These are phyloP conservation scores for Drosophila anomelani DNA, from an alignment of 2,888 invertebrate genomes.

Conservation along the genomic window DNA sequence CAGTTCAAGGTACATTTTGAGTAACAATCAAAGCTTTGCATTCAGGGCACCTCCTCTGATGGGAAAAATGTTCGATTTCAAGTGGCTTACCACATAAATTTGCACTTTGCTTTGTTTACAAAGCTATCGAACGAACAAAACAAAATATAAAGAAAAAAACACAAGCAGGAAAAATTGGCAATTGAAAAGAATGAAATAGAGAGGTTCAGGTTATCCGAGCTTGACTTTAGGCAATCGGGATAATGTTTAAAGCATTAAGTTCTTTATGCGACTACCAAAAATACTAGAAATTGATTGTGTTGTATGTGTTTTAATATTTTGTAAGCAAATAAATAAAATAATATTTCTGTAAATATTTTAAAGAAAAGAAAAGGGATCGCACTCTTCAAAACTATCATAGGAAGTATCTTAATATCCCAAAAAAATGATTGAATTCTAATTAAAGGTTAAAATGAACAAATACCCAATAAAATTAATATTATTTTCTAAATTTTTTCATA, in stretches of 20 bases:
- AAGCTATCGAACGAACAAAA: constrained; percentile 31
- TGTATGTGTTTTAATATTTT: background rate
- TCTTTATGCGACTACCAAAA: background rate
- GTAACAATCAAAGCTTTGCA: constrained; percentile 68
- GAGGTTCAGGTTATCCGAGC: constrained; percentile 11
- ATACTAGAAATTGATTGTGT: background rate
- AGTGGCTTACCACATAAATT: constrained; percentile 67
- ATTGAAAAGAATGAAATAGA: constrained; percentile 20
- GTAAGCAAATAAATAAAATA: background rate
- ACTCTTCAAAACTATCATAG: background rate
- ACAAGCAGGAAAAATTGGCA: constrained; percentile 12
- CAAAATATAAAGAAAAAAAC: background rate
- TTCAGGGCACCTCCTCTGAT: constrained; percentile 33
- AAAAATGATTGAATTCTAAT: no score
- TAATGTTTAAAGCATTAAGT: background rate
- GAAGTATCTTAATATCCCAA: no score
- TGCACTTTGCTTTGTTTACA: constrained; percentile 68
- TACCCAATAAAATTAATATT: background rate
- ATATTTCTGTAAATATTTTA: background rate
- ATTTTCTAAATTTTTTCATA: background rate
- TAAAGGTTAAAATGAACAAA: background rate
- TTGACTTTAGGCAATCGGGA: constrained; percentile 23
- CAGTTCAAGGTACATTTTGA: constrained; percentile 54
- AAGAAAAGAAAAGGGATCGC: background rate
- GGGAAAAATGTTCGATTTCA: constrained; percentile 33